Base-by-base conservation (phyloP, 2,888 invertebrate species). In the Drosophila histrio region DNA sequence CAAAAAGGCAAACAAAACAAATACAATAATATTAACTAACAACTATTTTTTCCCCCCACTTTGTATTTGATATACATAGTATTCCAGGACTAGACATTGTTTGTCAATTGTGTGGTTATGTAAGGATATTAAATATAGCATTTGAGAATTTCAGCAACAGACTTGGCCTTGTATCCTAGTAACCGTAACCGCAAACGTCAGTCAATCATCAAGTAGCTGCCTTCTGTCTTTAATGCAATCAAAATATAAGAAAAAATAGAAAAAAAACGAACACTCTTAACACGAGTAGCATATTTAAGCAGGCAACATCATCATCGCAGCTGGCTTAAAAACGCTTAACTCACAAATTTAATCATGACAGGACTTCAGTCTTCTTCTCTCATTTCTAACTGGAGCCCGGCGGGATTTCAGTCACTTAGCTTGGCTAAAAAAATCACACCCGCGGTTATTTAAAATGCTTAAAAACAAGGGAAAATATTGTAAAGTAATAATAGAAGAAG, bases 371-470 rank as follows among this genome's bases (percentile, higher is more conserved):
- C n/a, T n/a, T 9, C 38, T 13, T 4, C 26, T 19, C 38, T 13
- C 8, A 38, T 19, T 38, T 24, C 13, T 28, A 26, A n/a, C 28
- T 28, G 60, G 13, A 47, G 46, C 41, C 52, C 58, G 52, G 64
- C 38, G 63, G 59, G 60, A 65, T 53, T 62, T 49, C 52, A 65
- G 47, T 46, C 39, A 46, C 77, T 75, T 61, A 52, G 74, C 59
- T 30, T 49, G 41, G 64, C 38, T 32, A 34, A 34, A 30, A 30
- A 66, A 82, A 81, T 86, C 76, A 77, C 84, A 87, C 89, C 89
- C 87, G 89, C 89, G 87, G 89, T 79, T 89, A 88, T 89, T 89
- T 85, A 76, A 86, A 88, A 88, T 86, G 78, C 86, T 81, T 76
- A 78, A 34, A 77, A 83, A 79, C 77, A 81, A 59, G 59, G 64